Evolutionary conservation across 2,797 vertebrate species (phyloP), one percentile per base, ranked within the genome.

Genomic region (Melanotaenia nigrans): DNA sequence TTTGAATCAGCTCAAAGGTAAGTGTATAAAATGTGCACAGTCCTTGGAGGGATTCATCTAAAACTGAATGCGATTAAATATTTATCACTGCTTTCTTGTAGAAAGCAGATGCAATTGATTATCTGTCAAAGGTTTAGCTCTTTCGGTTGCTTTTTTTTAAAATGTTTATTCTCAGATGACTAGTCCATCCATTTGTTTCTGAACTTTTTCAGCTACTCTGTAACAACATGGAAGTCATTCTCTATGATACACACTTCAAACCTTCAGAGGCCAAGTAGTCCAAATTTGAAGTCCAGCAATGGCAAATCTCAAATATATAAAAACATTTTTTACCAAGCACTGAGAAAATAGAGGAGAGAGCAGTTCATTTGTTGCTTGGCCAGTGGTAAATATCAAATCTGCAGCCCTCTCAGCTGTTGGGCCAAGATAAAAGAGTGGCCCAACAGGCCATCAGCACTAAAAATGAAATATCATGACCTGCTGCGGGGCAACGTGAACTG

Each of bases 381-480:
- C 81, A 68, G 79, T 55, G 83, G 65, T 89, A 90, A 93, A 92
- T 90, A 91, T 90, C 85, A 87, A 69, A 63, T 85, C 64, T 2
- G 57, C 60, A 59, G 69, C 82, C 70, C 77, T 40, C 68, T 85
- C 62, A 53, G 75, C 83, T 65, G 66, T 62, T 61, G 77, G 85
- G 85, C 55, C 57, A 53, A 78, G 84, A 91, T 84, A 74, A 92
- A 92, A 91, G 81, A 81, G 79, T 24, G 32, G 62, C 87, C 71
- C 83, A 75, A 87, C 79, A 68, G 85, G 86, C 77, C 73, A 73
- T 68, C 82, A 78, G 85, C 79, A 77, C 77, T 75, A 65, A 83
- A 85, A 89, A 84, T 84, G 73, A 92, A 93, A 88, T 85, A 88
- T 87, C 77, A 89, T 73, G 68, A 78, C 82, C 72, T 78, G 83